phyloP scores from a whole-genome alignment of 2,888 invertebrate species.

The Imbricaverruca yamaguchii region DNA sequence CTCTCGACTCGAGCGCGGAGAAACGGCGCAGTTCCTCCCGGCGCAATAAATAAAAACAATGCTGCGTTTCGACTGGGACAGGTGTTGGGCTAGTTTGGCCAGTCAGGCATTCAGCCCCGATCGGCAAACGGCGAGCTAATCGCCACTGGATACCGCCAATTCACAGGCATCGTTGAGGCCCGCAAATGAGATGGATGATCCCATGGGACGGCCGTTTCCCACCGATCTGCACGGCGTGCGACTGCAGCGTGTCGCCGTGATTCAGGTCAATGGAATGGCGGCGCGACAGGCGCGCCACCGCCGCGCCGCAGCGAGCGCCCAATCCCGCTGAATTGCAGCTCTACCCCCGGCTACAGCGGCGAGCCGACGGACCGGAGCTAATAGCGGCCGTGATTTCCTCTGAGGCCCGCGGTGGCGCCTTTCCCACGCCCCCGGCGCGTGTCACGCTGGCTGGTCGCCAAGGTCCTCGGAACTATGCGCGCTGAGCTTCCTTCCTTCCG shows the following conservation, averaged over 20 bases:
- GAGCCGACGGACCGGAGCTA: background rate
- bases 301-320: background rate
- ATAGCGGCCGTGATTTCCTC: background rate
- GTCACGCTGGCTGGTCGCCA: slow-evolving; percentile 7
- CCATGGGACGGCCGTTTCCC: too few relatives aligned
- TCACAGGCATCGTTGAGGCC: too few relatives aligned
- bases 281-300: too few relatives aligned
- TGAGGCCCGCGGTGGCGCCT: background rate
- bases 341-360: background rate
- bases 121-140: too few relatives aligned
- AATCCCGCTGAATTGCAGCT: background rate
- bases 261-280: too few relatives aligned
- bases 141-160: too few relatives aligned
- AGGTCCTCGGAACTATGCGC: slow-evolving; percentile 21
- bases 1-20: background rate
- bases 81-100: background rate
- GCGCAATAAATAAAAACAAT: slow-evolving; percentile 5
- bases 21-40: background rate
- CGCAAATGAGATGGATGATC: too few relatives aligned
- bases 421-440: slow-evolving; percentile 7
- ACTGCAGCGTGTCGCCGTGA: too few relatives aligned
- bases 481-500: slow-evolving; percentile 17
- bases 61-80: background rate
- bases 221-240: too few relatives aligned
- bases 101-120: background rate